Conservation (phyloP, 2,888 invertebrate genomes). For the Drosophila fungiperda region DNA sequence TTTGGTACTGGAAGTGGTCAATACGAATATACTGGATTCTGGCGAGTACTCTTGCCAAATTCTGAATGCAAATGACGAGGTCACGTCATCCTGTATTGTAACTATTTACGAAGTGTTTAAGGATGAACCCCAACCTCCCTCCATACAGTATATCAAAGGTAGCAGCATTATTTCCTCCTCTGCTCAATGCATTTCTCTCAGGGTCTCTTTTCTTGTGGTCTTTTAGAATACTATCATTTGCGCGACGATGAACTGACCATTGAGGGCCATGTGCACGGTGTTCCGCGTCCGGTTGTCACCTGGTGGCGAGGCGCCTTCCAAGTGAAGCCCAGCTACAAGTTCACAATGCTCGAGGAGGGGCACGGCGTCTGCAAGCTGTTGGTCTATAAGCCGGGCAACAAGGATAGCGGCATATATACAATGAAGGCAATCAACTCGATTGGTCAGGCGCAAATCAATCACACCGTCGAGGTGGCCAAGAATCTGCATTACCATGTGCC, state of each 20-base stretch:
- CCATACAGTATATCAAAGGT: slow-evolving; percentile 89
- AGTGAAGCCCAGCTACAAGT: slow-evolving; percentile 83
- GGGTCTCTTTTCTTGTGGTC: slow-evolving; percentile 24
- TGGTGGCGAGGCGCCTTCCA: slow-evolving; percentile 84
- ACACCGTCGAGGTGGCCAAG: slow-evolving; percentile 86
- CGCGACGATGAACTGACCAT: slow-evolving; percentile 88
- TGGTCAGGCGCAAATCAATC: slow-evolving; percentile 86
- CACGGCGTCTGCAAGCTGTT: slow-evolving; percentile 86
- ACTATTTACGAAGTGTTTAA: slow-evolving; percentile 91
- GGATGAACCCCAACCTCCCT: slow-evolving; percentile 90
- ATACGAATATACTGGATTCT: slow-evolving; percentile 87
- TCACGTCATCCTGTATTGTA: slow-evolving; percentile 90
- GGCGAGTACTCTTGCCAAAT: slow-evolving; percentile 90
- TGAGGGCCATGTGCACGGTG: slow-evolving; percentile 86
- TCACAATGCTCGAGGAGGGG: slow-evolving; percentile 84
- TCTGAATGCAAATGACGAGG: slow-evolving; percentile 90
- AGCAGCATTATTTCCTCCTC: slow-evolving; percentile 66
- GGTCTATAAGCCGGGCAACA: slow-evolving; percentile 86
- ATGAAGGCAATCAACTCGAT: slow-evolving; percentile 90
- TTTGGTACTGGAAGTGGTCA: slow-evolving; percentile 86
- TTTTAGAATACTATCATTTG: slow-evolving; percentile 84
- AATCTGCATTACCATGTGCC: slow-evolving; percentile 85
- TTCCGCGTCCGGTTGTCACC: slow-evolving; percentile 83
- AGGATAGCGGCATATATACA: slow-evolving; percentile 89
- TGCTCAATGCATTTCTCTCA: slow-evolving; percentile 9